Evolutionary conservation across 2,113 vertebrate genomes (phyloP), one percentile per base, ranked within the genome.

Genomic region (Chitala chitala): DNA sequence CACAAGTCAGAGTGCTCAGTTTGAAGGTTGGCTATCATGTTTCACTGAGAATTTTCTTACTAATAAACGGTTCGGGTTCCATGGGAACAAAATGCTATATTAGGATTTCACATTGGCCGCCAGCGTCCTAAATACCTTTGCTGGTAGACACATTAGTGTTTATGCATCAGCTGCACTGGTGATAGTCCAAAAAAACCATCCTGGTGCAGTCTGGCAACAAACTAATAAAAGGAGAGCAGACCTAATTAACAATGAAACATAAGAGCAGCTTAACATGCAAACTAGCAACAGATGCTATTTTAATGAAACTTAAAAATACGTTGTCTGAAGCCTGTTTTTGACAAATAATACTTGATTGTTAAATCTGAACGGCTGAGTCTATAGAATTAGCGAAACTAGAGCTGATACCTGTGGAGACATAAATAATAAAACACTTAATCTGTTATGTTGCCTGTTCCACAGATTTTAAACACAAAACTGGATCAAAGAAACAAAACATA

Each of bases 261-360:
- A 8, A 15, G 38, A 20, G 17, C 59, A 20, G 59, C 59, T 33
- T 8, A n/a, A 15, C 0, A 0, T 29, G 31, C 7, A 29, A n/a
- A 63, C 31, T 8, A n/a, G 6, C 15, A 63, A 13, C 1, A 33
- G 59, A 38, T 36, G 38, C 33, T 38, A 83, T 88, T 89, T 89
- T 86, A 87, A 86, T 87, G 78, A 86, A 87, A 85, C 87, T 88
- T 90, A 84, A 83, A 87, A 87, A 87, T 74, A 80, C 75, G 71
- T 77, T 24, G 77, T 86, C 84, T 77, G 84, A 86, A 80, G 83
- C 79, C 76, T 53, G 81, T 81, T 82, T 85, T 82, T 86, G 78
- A 78, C 72, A 20, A 31, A 70, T 82, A 61, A 69, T 66, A 71
- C 69, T 78, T 29, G 15, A 61, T 13, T 22, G 36, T 36, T 31